Conservation (phyloP, 2,797 vertebrate species). For the Aphelocoma californica region DNA sequence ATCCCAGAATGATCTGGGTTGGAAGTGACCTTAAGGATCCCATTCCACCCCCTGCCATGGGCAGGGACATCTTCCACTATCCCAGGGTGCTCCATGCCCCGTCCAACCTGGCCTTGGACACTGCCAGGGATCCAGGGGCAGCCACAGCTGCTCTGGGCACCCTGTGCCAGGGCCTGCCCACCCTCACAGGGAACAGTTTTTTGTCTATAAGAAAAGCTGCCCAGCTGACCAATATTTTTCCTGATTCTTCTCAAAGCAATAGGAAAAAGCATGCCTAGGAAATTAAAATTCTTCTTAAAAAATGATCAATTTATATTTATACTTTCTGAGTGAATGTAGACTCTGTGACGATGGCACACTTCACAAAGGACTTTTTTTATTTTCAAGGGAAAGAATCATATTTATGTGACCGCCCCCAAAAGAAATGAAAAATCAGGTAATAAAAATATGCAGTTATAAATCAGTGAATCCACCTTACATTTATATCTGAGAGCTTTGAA, state of each 20-base stretch:
- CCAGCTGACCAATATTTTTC: not conserved
- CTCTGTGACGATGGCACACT: not conserved
- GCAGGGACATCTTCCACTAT: rapidly evolving
- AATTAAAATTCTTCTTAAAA: not conserved
- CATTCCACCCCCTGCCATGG: not conserved
- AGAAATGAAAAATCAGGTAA: not conserved
- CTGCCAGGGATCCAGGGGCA: not conserved
- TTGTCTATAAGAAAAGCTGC: not conserved
- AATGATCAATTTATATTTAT: not conserved
- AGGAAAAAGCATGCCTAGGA: rapidly evolving
- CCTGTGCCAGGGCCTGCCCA: not conserved
- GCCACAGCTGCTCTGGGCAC: not conserved
- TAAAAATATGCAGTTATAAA: not conserved
- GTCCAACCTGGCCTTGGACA: rapidly evolving
- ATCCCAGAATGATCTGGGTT: not conserved
- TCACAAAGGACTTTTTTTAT: not conserved
- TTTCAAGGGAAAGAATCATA: not conserved
- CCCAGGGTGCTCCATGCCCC: rapidly evolving
- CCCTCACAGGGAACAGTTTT: not conserved
- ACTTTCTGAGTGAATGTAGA: not conserved
- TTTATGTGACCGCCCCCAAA: rapidly evolving
- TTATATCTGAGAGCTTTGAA: not conserved
- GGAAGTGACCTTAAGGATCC: not conserved
- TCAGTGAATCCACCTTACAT: not conserved
- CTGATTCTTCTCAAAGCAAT: not conserved